Base-by-base conservation (phyloP, 2,888 invertebrate species). In the Girardia tigrina region DNA sequence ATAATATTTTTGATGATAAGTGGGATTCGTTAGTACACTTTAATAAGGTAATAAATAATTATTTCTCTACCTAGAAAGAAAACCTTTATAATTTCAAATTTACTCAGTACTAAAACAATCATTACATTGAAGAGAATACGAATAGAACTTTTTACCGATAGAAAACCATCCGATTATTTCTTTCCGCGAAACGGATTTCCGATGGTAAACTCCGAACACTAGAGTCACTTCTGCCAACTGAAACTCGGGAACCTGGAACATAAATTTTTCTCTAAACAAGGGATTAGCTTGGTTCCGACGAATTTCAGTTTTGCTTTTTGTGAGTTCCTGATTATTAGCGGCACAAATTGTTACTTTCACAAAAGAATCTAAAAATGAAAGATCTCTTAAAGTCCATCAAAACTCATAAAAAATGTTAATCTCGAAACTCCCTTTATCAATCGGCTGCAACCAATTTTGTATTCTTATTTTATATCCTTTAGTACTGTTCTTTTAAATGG, bases 111-210 rank as follows among this genome's bases (percentile, higher is more conserved):
- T 36, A 36, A 36, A 12, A 36, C 8, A 36, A 36, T 36, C 16
- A 12, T 12, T 36, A 8, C 36, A 36, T 36, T 36, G 36, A 36
- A n/a, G n/a, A n/a, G n/a, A n/a, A n/a, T n/a, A n/a, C n/a, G n/a
- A n/a, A n/a, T n/a, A n/a, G n/a, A n/a, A n/a, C n/a, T n/a, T n/a
- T 79, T 77, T 78, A 83, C 94, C 94, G 77, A 94, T 85, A 78
- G 92, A 90, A 86, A 94, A 92, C 94, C 94, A 94, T 77, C 94
- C 94, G 79, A 94, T 90, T 90, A 94, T 91, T 85, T 94, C 94
- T 82, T 94, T 91, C 79, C 91, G 90, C 83, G 94, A 94, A 83
- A 93, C 91, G 79, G 92, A 90, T 78, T 91, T 90, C 83, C 92
- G 90, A 82, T 89, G 89, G 87, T 94, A 94, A 76, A 94, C 91